Percentiles rank a stretch among this genome's conserved stretches.
Evolutionary conservation across 2,113 vertebrate genomes (phyloP).

Genomic region (Cheilinus undulatus): DNA sequence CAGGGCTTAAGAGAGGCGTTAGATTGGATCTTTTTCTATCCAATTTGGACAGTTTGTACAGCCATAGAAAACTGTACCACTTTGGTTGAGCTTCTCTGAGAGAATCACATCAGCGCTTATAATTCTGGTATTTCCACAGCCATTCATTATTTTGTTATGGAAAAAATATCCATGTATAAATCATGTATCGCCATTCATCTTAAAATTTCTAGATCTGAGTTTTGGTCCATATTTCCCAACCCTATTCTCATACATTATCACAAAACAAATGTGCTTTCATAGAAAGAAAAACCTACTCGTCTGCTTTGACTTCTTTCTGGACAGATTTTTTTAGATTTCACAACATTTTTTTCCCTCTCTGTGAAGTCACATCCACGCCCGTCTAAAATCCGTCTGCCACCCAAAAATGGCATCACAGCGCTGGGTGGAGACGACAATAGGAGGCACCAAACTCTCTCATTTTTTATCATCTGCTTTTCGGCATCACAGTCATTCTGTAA

Average conservation of each 20-base stretch:
- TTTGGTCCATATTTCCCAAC: too few species aligned
- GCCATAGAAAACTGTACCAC: too few species aligned
- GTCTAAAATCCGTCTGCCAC: conserved; percentile 48
- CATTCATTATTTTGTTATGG: too few species aligned
- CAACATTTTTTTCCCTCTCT: conserved; percentile 1
- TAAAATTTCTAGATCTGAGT: too few species aligned
- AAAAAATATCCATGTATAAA: too few species aligned
- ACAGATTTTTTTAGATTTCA: conserved; percentile 45
- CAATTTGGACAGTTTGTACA: too few species aligned
- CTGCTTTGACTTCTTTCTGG: conserved; percentile 30
- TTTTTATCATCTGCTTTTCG: conserved; percentile 52
- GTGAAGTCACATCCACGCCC: conserved; percentile 60
- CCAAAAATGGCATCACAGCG: conserved; percentile 31
- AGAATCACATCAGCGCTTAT: too few species aligned
- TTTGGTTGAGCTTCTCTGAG: too few species aligned
- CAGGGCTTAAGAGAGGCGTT: too few species aligned
- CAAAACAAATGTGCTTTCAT: conserved; percentile 34
- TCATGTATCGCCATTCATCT: too few species aligned
- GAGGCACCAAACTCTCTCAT: conserved; percentile 22
- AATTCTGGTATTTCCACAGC: too few species aligned
- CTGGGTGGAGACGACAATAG: conserved; percentile 51
- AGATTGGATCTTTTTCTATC: too few species aligned
- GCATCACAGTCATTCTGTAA: conserved; percentile 53
- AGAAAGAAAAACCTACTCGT: conserved; percentile 32
- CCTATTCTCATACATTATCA: conserved; percentile 12